phyloP scores from a whole-genome alignment of 2,888 invertebrate genomes.

The Hyposoter dolosus region DNA sequence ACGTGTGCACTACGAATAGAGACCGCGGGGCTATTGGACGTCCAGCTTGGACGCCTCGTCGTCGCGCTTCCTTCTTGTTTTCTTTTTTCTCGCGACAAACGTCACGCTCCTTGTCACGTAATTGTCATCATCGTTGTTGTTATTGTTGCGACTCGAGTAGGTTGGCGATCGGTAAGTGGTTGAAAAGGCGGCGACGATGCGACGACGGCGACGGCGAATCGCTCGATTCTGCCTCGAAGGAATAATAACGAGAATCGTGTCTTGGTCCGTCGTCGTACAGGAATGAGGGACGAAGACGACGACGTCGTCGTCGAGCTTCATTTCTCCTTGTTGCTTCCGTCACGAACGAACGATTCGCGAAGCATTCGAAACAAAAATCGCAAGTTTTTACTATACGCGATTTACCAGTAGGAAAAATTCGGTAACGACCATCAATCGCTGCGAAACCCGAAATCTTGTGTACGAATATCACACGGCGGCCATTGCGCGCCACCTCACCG shows the following conservation, averaged over 20 bases:
- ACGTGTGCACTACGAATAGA: background rate
- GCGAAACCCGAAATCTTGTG: conserved; percentile 38
- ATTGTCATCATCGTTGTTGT: conserved; percentile 23
- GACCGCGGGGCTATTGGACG: conserved; percentile 7
- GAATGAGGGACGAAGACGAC: conserved; percentile 35
- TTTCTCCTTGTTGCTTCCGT: conserved; percentile 22
- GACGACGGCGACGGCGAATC: conserved; percentile 31
- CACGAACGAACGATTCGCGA: conserved; percentile 1
- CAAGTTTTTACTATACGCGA: background rate
- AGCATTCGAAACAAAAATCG: background rate
- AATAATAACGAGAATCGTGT: conserved; percentile 36
- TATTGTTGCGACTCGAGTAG: conserved; percentile 2
- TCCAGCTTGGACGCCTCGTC: conserved; percentile 41
- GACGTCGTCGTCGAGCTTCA: conserved; percentile 59
- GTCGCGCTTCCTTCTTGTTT: conserved; percentile 48
- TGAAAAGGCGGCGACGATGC: background rate
- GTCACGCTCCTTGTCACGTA: conserved; percentile 37
- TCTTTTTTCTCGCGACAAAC: conserved; percentile 47
- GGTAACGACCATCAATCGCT: background rate
- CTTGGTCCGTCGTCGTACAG: conserved; percentile 39
- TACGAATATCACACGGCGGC: conserved; percentile 78
- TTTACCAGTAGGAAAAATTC: background rate
- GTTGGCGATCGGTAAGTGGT: conserved; percentile 22
- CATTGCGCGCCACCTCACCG: conserved; percentile 74
- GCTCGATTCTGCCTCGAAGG: conserved; percentile 27